phyloP scores from a whole-genome alignment of 2,888 invertebrate species.

The Acleris emargana region DNA sequence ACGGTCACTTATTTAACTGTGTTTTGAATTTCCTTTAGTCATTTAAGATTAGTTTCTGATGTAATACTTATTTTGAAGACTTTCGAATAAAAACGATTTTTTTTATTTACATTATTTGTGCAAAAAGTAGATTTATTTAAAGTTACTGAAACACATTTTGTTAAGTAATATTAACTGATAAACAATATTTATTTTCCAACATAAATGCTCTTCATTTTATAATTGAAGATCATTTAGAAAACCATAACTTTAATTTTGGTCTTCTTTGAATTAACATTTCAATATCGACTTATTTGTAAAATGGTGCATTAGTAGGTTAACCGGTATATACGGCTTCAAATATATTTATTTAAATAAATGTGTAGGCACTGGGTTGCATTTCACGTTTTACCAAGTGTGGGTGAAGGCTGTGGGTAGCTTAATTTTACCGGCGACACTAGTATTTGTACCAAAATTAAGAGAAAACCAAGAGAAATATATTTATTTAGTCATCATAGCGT shows the following conservation, averaged over 20 bases:
- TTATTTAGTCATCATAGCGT: too few relatives aligned
- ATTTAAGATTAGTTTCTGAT: slow-evolving; percentile 38
- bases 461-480: neutral
- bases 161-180: too few relatives aligned
- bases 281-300: slow-evolving; percentile 30
- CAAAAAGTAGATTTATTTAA: too few relatives aligned
- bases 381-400: slow-evolving; percentile 45
- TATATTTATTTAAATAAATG: slow-evolving; percentile 36
- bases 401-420: slow-evolving; percentile 52
- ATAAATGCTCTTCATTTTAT: neutral
- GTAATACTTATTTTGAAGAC: slow-evolving; percentile 43
- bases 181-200: too few relatives aligned
- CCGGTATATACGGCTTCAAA: slow-evolving; percentile 17
- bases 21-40: slow-evolving; percentile 40
- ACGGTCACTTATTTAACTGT: slow-evolving; percentile 41
- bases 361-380: slow-evolving; percentile 63
- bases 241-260: slow-evolving; percentile 35
- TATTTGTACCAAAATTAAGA: neutral
- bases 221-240: too few relatives aligned
- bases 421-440: slow-evolving; percentile 41
- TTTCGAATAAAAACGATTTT: slow-evolving; percentile 25
- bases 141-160: too few relatives aligned
- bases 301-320: slow-evolving; percentile 44
- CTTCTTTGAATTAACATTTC: slow-evolving; percentile 46
- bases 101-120: too few relatives aligned